phyloP scores from a whole-genome alignment of 1,140 invertebrate genomes.

The Hycleus phaleratus region DNA sequence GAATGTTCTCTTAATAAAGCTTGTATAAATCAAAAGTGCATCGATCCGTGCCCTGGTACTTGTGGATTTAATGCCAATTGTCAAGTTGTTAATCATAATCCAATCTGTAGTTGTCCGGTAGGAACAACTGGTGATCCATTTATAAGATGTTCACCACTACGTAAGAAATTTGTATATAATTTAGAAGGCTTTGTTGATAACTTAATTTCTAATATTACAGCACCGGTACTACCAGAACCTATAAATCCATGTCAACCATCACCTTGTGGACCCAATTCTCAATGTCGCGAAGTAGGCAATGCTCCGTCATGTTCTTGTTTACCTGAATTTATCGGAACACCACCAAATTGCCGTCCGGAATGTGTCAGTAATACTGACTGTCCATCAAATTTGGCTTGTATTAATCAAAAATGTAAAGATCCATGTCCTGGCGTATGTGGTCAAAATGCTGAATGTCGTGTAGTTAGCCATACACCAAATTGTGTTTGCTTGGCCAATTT shows the following conservation, averaged over 20 bases:
- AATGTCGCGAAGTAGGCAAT: constrained; percentile 56
- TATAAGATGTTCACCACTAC: constrained; percentile 46
- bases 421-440: constrained; percentile 60
- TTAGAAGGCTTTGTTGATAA: not conserved
- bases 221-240: constrained; percentile 1
- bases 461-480: constrained; percentile 55
- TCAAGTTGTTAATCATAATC: constrained; percentile 60
- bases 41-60: constrained; percentile 64
- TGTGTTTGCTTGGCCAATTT: constrained; percentile 54
- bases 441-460: constrained; percentile 55
- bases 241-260: constrained; percentile 63
- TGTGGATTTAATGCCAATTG: constrained; percentile 66
- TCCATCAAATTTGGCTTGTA: constrained; percentile 52
- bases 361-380: constrained; percentile 63
- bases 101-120: constrained; percentile 59
- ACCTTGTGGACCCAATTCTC: constrained; percentile 69
- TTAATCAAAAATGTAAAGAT: constrained; percentile 56
- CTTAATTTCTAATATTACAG: not conserved
- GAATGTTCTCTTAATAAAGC: constrained; percentile 66
- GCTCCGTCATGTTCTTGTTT: constrained; percentile 61
- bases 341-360: constrained; percentile 66
- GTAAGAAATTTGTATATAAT: constrained; percentile 37
- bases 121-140: constrained; percentile 65
- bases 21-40: constrained; percentile 63
- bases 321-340: constrained; percentile 62